Conservation (phyloP, 2,888 invertebrate genomes). For the Platycheirus rosarum region DNA sequence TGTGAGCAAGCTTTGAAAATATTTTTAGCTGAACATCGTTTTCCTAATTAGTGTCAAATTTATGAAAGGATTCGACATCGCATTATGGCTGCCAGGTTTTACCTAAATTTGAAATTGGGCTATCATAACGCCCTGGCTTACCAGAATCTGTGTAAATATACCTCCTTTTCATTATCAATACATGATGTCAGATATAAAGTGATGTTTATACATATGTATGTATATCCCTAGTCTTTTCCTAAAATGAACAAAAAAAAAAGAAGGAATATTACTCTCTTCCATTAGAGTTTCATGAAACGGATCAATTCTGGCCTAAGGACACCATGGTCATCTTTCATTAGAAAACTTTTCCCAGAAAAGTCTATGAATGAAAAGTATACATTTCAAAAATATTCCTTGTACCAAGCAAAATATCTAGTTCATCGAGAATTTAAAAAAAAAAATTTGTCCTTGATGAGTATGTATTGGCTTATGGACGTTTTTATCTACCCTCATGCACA, state of each 20-base stretch:
- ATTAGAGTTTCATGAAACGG: conserved; percentile 39
- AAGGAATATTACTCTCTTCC: conserved; percentile 47
- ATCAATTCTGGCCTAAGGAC: conserved; percentile 55
- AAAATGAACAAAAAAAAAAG: background rate
- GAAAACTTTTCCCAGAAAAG: background rate
- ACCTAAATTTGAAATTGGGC: conserved; percentile 9
- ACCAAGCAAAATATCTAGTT: too few species aligned
- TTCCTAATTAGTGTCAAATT: conserved; percentile 69
- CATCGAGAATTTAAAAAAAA: conserved; percentile 32
- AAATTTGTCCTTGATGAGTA: conserved; percentile 32
- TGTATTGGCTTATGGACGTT: background rate
- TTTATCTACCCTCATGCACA: conserved; percentile 14
- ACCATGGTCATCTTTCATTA: conserved; percentile 47
- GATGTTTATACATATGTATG: too few species aligned
- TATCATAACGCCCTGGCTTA: conserved; percentile 3
- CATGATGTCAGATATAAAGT: too few species aligned
- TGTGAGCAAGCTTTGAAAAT: conserved; percentile 4
- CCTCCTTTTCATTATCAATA: too few species aligned
- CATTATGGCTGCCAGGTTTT: conserved; percentile 12
- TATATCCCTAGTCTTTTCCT: background rate
- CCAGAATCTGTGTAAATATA: conserved; percentile 51
- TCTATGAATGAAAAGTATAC: conserved; percentile 37
- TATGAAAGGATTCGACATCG: conserved; percentile 54
- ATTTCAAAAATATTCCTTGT: conserved; percentile 42
- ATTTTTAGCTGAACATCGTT: conserved; percentile 40